Conservation (phyloP, 2,888 invertebrate species). For the Poecilus cupreus region DNA sequence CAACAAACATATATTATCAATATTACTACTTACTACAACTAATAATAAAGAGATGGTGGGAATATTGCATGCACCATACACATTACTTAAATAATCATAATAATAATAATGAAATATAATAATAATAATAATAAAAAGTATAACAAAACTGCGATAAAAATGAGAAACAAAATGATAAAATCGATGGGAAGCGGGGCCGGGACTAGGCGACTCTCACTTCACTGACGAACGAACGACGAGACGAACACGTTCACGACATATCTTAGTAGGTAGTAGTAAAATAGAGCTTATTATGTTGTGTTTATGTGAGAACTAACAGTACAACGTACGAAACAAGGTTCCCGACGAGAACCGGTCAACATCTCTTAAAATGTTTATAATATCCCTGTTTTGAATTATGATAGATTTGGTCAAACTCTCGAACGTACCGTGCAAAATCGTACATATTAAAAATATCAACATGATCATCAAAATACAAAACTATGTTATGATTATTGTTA, state of each 20-base stretch:
- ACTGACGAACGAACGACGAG: background rate
- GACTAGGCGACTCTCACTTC: slow-evolving; percentile 40
- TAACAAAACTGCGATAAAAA: slow-evolving; percentile 67
- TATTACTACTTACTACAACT: slow-evolving; percentile 71
- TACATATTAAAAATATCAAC: slow-evolving; percentile 73
- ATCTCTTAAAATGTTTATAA: slow-evolving; percentile 67
- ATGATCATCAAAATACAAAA: slow-evolving; percentile 67
- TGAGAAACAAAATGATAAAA: slow-evolving; percentile 60
- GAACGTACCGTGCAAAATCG: slow-evolving; percentile 69
- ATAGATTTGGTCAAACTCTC: slow-evolving; percentile 70
- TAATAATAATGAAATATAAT: slow-evolving; percentile 66
- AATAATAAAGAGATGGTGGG: slow-evolving; percentile 67
- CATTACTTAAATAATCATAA: slow-evolving; percentile 65
- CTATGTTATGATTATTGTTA: slow-evolving; percentile 65
- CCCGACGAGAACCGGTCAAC: slow-evolving; percentile 71
- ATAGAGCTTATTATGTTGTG: slow-evolving; percentile 56
- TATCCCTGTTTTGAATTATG: slow-evolving; percentile 69
- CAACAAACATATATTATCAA: slow-evolving; percentile 71
- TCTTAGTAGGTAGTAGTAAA: slow-evolving; percentile 53
- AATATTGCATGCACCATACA: slow-evolving; percentile 73
- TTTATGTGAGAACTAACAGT: slow-evolving; percentile 1
- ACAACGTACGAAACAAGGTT: slow-evolving; percentile 59
- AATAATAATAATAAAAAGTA: slow-evolving; percentile 66
- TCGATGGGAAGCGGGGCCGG: slow-evolving; percentile 42
- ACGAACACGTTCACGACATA: slow-evolving; percentile 38